Percentiles rank a stretch among this genome's conserved stretches.
Conservation (phyloP, 2,888 invertebrate genomes). For the Acrobasis repandana region DNA sequence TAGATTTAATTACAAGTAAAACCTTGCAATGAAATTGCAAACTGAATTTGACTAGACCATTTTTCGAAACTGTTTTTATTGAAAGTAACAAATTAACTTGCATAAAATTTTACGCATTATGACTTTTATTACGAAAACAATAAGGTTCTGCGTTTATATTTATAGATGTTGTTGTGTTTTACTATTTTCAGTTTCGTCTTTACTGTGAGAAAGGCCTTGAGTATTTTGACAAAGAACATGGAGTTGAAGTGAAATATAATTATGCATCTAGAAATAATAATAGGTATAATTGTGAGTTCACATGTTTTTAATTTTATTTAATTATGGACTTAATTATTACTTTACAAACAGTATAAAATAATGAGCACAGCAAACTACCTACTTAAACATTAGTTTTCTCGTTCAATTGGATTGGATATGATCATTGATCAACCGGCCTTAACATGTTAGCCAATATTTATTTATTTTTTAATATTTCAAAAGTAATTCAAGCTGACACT, state of each 20-base stretch:
- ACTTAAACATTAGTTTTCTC: too few relatives aligned
- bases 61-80: neutral
- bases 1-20: conserved; percentile 15
- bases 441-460: too few relatives aligned
- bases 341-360: too few relatives aligned
- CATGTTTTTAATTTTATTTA: too few relatives aligned
- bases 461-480: too few relatives aligned
- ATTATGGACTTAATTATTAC: too few relatives aligned
- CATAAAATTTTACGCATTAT: neutral
- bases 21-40: conserved; percentile 24
- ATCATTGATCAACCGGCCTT: too few relatives aligned
- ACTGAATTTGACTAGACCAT: neutral
- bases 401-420: too few relatives aligned
- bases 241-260: conserved; percentile 11
- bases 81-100: neutral
- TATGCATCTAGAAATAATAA: too few relatives aligned
- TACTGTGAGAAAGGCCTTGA: conserved; percentile 42
- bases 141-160: neutral
- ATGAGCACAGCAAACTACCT: too few relatives aligned
- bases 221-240: conserved; percentile 30
- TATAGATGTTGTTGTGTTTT: neutral
- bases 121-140: neutral
- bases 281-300: too few relatives aligned
- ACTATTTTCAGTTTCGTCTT: conserved; percentile 28
- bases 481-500: too few relatives aligned